Base-by-base conservation (phyloP, 2,113 vertebrate species). In the Apistogramma diplotaenia region DNA sequence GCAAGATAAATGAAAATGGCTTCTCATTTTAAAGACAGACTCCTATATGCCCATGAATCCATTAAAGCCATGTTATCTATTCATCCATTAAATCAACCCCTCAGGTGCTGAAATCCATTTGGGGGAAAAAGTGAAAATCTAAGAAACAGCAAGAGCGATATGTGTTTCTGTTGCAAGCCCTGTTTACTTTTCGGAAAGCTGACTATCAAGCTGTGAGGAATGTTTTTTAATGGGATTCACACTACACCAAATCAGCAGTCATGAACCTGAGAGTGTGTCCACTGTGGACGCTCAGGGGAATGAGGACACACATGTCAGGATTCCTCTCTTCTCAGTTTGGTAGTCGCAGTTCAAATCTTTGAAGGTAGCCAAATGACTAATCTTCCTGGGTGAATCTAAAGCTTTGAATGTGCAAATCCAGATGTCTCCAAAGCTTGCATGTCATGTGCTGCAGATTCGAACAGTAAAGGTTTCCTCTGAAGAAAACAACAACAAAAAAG, bases 81-180 rank as follows among this genome's bases (percentile, higher is more conserved):
- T 80, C 85, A 79, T 82, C 86, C 81, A 79, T 82, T 85, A 89
- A 83, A 88, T 91, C 85, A 80, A 90, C 82, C 57, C 75, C 61
- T 59, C 49, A 49, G 67, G 80, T 85, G 79, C 31, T 81, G 13
- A 61, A 78, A 85, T 85, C 31, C 51, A 70, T 89, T 89, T 87
- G 27, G 21, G 77, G 8, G 12, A 43, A 78, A 81, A 74, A 76
- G 67, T 43, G 21, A 79, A 82, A 84, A 83, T 81, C 54, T 51
- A 49, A 25, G 5, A 86, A 57, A 90, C 59, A 78, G 62, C 61
- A 83, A 82, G 65, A 87, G 43, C 2, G 1, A 77, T 29, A 46
- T 74, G 54, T 33, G 74, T 18, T 46, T 58, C 29, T 53, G 31
- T 57, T 51, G 19, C 11, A 6, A 83, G 58, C 54, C 11, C 59